Percentiles rank a stretch among this genome's conserved stretches.
phyloP scores from a whole-genome alignment of 2,113 vertebrate species.

The Festucalex cinctus region DNA sequence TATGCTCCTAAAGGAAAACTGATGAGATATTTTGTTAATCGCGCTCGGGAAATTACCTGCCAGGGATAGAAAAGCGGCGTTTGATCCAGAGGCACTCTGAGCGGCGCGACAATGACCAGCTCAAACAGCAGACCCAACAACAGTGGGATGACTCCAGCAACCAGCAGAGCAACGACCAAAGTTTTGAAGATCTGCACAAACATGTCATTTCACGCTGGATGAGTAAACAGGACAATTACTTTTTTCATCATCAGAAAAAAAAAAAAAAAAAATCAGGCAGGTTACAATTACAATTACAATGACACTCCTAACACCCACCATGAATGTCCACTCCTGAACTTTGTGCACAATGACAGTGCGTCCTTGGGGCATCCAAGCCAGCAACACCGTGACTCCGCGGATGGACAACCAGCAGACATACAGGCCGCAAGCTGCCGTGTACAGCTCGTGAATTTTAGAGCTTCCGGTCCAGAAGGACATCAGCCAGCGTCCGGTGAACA shows the following conservation, averaged over 20 bases:
- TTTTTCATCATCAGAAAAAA: too few relatives aligned
- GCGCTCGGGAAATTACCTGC: constrained; percentile 77
- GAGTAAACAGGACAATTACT: background rate
- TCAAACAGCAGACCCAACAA: constrained; percentile 93
- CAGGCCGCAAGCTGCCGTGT: constrained; percentile 95
- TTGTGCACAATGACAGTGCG: constrained; percentile 93
- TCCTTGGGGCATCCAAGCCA: constrained; percentile 98
- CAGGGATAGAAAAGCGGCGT: constrained; percentile 97
- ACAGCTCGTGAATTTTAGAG: constrained; percentile 96
- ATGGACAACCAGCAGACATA: constrained; percentile 98
- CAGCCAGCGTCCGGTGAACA: constrained; percentile 94
- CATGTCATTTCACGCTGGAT: background rate
- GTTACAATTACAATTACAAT: background rate
- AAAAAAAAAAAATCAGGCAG: too few relatives aligned
- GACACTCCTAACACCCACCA: constrained; percentile 70
- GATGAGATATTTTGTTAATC: background rate
- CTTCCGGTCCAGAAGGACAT: constrained; percentile 99
- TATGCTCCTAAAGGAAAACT: background rate
- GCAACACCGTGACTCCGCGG: constrained; percentile 86
- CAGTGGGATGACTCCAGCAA: constrained; percentile 93
- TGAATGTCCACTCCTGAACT: constrained; percentile 96
- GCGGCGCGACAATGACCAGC: constrained; percentile 92
- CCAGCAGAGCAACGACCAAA: constrained; percentile 87
- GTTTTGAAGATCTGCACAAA: constrained; percentile 90
- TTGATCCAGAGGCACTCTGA: constrained; percentile 95